Evolutionary conservation across 2,113 vertebrate genomes (phyloP).

Genomic region (Eretmochelys imbricata): DNA sequence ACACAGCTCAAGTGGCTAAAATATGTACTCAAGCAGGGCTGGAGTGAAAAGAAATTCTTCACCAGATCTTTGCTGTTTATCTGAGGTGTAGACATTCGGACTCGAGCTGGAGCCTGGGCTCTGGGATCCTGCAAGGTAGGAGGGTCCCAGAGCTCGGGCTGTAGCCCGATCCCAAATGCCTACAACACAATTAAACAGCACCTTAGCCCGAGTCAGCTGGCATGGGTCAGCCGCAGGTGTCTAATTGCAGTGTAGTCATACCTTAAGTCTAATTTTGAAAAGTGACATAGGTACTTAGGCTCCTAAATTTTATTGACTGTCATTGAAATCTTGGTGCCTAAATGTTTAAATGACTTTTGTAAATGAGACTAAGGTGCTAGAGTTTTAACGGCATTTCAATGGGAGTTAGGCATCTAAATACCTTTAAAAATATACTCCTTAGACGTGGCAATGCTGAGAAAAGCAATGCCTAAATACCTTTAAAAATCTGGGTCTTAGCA

Average conservation of each 20-base stretch:
- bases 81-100: not conserved
- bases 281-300: not conserved
- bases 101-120: too few relatives aligned
- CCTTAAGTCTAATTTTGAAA: too few relatives aligned
- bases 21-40: not conserved
- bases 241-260: too few relatives aligned
- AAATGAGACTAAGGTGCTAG: too few relatives aligned
- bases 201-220: too few relatives aligned
- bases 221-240: too few relatives aligned
- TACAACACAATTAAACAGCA: too few relatives aligned
- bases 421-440: not conserved
- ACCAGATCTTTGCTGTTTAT: rapidly evolving
- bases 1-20: not conserved
- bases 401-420: too few relatives aligned
- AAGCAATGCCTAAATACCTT: not conserved
- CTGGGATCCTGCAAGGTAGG: not conserved
- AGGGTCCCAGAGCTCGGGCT: not conserved
- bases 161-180: too few relatives aligned
- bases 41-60: not conserved
- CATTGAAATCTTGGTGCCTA: not conserved
- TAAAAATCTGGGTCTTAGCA: too few relatives aligned
- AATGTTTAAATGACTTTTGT: not conserved
- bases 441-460: not conserved
- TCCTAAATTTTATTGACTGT: not conserved
- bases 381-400: too few relatives aligned